These are phyloP conservation scores for Austrolebias charrua DNA, from an alignment of 2,797 vertebrate genomes.

Conservation along the genomic window DNA sequence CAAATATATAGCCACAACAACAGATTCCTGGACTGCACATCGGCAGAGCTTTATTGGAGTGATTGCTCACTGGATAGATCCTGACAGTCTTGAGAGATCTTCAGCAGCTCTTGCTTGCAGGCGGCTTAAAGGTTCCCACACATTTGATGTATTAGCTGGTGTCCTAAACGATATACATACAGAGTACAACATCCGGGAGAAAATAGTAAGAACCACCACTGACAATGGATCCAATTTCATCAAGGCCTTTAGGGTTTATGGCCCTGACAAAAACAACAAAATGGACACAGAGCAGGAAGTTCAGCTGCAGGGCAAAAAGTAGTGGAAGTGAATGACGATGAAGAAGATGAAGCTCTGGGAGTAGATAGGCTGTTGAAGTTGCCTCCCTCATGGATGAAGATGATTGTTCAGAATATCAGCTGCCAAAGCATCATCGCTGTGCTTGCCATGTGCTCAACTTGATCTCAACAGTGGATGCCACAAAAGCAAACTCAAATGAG, in stretches of 20 bases:
- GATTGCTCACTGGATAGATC: background rate
- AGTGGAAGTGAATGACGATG: background rate
- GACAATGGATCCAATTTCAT: background rate
- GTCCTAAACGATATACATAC: background rate
- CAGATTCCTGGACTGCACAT: background rate
- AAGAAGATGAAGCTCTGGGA: background rate
- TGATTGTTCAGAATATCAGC: background rate
- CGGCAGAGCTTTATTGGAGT: background rate
- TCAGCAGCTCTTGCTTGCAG: background rate
- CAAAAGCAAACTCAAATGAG: background rate
- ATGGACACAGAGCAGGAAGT: background rate
- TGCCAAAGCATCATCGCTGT: background rate
- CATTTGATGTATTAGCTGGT: background rate
- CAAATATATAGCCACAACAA: background rate
- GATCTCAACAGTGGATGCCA: background rate
- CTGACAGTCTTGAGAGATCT: conserved; percentile 1
- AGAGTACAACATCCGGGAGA: background rate
- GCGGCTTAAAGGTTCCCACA: background rate
- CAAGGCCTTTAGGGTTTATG: background rate
- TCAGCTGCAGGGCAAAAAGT: background rate
- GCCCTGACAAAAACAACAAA: background rate
- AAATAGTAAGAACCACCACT: background rate
- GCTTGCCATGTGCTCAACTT: background rate
- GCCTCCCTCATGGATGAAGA: background rate
- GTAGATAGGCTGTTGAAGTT: background rate